phyloP scores from a whole-genome alignment of 2,113 vertebrate genomes.

The Salvelinus sp. region DNA sequence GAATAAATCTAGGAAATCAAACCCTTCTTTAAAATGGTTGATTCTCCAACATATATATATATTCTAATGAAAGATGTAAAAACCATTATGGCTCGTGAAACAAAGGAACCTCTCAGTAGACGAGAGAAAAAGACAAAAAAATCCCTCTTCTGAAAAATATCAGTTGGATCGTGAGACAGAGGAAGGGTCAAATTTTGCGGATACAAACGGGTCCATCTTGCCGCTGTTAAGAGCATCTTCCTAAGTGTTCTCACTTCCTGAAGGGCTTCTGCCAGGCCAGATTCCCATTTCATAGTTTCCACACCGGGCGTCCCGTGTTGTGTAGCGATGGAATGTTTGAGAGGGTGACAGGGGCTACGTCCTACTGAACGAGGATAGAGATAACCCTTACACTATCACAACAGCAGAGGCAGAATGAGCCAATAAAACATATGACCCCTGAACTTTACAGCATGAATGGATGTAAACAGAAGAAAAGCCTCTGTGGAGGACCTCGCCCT shows the following conservation, averaged over 20 bases:
- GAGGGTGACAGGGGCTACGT: constrained; percentile 20
- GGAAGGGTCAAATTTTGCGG: constrained; percentile 33
- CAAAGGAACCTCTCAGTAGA: constrained; percentile 14
- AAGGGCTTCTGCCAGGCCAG: constrained; percentile 32
- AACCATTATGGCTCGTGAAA: constrained; percentile 29
- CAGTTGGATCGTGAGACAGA: constrained; percentile 37
- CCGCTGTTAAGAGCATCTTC: constrained; percentile 37
- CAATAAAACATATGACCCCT: constrained; percentile 60
- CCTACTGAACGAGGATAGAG: constrained; percentile 47
- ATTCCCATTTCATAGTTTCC: constrained; percentile 64
- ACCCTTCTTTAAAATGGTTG: too few relatives aligned
- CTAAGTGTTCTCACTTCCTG: constrained; percentile 52
- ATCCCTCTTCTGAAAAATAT: constrained; percentile 18
- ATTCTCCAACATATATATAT: neutral
- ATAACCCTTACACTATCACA: constrained; percentile 62
- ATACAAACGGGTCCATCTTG: constrained; percentile 26
- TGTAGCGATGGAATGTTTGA: constrained; percentile 49
- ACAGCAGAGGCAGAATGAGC: constrained; percentile 51
- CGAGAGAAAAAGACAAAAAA: constrained; percentile 15
- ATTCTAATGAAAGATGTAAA: constrained; percentile 29
- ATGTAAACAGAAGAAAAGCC: constrained; percentile 56
- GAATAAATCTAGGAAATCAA: neutral
- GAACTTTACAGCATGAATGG: constrained; percentile 43
- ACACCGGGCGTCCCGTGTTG: neutral
- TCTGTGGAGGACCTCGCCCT: constrained; percentile 41